A percentile compares a stretch with the other conserved stretches of the same genome.
phyloP scores from a whole-genome alignment of 2,797 vertebrate species.

The Lateolabrax maculatus region DNA sequence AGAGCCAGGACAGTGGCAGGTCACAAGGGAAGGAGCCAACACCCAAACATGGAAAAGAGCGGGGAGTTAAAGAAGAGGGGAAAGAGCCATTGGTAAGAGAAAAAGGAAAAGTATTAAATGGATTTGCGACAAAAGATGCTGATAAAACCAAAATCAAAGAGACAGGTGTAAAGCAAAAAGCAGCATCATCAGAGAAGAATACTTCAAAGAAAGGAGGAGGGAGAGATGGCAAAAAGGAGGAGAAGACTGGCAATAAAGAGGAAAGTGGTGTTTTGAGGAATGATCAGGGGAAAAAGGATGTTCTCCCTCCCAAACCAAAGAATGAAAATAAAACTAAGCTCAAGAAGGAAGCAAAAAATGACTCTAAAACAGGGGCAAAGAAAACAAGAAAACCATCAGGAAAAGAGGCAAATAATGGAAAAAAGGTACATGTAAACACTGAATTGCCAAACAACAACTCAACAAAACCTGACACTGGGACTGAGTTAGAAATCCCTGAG shows the following conservation, averaged over 20 bases:
- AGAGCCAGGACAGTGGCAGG: constrained; percentile 90
- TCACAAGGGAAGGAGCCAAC: constrained; percentile 79
- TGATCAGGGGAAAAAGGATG: constrained; percentile 75
- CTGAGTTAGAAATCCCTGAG: constrained; percentile 50
- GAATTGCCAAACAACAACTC: constrained; percentile 69
- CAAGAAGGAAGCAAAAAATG: constrained; percentile 85
- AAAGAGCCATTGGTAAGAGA: constrained; percentile 74
- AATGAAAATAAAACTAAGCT: constrained; percentile 81
- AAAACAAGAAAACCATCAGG: constrained; percentile 69
- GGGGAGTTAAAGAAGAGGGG: constrained; percentile 63
- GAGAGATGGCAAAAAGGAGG: constrained; percentile 80
- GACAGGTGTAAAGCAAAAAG: constrained; percentile 61
- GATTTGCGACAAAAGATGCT: constrained; percentile 50
- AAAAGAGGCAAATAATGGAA: constrained; percentile 71
- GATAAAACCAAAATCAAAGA: constrained; percentile 77
- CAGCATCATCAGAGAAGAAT: constrained; percentile 64
- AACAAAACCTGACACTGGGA: constrained; percentile 65
- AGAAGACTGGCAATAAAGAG: constrained; percentile 76
- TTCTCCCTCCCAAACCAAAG: constrained; percentile 76
- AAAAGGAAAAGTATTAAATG: constrained; percentile 77
- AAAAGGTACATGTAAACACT: constrained; percentile 61
- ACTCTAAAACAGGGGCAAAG: constrained; percentile 77
- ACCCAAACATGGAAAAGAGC: constrained; percentile 73
- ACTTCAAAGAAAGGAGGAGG: constrained; percentile 78
- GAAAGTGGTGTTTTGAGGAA: constrained; percentile 70